Percentiles rank a stretch among this genome's conserved stretches.
Evolutionary conservation across 2,113 vertebrate species (phyloP).

Genomic region (Glaucidium brasilianum): DNA sequence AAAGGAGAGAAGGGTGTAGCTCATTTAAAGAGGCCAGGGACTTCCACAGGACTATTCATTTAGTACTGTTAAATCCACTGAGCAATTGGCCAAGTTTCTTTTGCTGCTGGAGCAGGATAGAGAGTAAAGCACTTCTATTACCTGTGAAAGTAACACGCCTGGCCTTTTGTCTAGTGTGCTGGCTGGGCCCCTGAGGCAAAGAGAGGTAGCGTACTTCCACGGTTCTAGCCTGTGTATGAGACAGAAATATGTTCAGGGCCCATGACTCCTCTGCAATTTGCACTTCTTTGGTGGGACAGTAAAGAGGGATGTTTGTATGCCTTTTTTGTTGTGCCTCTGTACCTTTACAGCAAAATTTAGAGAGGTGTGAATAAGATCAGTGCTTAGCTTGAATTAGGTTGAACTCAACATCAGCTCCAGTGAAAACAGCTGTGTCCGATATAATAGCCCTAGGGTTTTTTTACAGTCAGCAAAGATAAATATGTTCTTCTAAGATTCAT

Average conservation of each 20-base stretch:
- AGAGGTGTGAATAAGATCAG: not conserved
- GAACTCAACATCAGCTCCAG: accelerated
- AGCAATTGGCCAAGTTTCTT: not conserved
- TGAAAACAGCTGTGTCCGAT: not conserved
- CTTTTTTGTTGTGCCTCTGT: not conserved
- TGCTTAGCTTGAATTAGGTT: not conserved
- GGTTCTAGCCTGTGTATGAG: slow-evolving; percentile 42
- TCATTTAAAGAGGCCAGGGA: not conserved
- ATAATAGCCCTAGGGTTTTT: not conserved
- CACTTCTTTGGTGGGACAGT: not conserved
- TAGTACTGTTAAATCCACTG: not conserved
- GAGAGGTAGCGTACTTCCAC: slow-evolving; percentile 70
- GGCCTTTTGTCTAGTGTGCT: not conserved
- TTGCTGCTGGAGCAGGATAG: not conserved
- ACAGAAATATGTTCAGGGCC: not conserved
- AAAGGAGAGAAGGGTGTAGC: not conserved
- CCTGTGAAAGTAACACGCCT: slow-evolving; percentile 56
- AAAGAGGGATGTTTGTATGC: not conserved
- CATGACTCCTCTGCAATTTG: accelerated
- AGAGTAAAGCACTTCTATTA: not conserved
- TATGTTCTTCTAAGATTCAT: not conserved
- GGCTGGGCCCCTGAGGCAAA: slow-evolving; percentile 53
- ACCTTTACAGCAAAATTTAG: not conserved
- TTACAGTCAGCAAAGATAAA: not conserved
- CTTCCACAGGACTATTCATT: not conserved